Conservation (phyloP, 2,113 vertebrate species). For the Rhipidura dahli region DNA sequence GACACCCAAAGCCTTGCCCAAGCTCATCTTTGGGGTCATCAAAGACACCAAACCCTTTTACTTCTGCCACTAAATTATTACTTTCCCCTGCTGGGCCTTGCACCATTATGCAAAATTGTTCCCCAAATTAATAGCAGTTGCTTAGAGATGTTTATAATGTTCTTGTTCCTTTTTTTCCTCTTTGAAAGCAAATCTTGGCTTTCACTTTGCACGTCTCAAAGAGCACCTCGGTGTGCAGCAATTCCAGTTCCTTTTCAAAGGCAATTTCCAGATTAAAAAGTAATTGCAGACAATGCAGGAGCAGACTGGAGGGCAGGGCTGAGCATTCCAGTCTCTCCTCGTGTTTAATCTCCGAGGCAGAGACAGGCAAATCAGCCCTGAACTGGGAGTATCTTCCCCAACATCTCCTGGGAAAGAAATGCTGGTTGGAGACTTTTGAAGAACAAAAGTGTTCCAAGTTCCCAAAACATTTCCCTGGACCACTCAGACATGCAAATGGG, state of each 20-base stretch:
- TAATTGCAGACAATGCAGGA: neutral
- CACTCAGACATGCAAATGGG: conserved; percentile 11
- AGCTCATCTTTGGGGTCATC: neutral
- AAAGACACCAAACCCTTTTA: neutral
- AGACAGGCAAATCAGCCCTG: conserved; percentile 33
- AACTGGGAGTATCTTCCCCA: neutral
- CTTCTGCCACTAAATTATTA: neutral
- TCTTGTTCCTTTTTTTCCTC: neutral
- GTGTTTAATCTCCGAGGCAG: neutral
- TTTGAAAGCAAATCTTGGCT: neutral
- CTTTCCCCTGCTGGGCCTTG: neutral
- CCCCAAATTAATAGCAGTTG: neutral
- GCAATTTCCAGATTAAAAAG: conserved; percentile 13
- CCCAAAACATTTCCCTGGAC: neutral
- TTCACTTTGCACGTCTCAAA: neutral
- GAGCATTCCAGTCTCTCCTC: neutral
- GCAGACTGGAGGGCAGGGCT: neutral
- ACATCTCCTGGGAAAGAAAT: neutral
- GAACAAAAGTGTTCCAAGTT: neutral
- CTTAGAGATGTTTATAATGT: neutral
- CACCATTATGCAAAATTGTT: neutral
- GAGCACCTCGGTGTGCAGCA: neutral
- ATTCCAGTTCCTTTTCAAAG: conserved; percentile 50
- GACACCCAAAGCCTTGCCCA: neutral
- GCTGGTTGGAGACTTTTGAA: neutral